Conservation (phyloP, 1,140 invertebrate species). For the Drosophila subpulchrella region DNA sequence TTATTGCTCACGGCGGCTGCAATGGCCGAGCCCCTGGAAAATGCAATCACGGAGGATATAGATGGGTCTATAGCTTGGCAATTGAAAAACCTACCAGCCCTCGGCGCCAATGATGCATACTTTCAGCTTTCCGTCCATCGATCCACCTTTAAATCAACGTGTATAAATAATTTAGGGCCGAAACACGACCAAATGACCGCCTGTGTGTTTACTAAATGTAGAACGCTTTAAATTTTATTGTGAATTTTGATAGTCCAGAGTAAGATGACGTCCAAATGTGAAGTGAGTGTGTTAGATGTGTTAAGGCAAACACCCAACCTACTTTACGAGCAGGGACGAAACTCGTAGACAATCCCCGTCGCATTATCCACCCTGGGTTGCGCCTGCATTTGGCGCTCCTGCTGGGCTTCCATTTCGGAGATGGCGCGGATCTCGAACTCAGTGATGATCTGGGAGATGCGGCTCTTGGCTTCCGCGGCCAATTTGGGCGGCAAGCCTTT, state of each 20-base stretch:
- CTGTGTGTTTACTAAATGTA: slow-evolving; percentile 6
- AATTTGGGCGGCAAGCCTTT: slow-evolving; percentile 70
- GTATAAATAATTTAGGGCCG: slow-evolving; percentile 32
- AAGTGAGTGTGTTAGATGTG: not conserved
- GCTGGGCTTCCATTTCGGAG: slow-evolving; percentile 52
- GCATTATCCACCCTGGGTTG: slow-evolving; percentile 7
- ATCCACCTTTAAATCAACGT: not conserved
- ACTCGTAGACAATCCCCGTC: slow-evolving; percentile 51
- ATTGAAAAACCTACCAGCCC: slow-evolving; percentile 51
- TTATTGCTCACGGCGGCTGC: slow-evolving; percentile 61
- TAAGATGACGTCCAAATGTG: not conserved
- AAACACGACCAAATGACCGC: slow-evolving; percentile 32
- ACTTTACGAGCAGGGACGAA: slow-evolving; percentile 43
- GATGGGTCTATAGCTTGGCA: not conserved
- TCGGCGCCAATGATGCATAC: slow-evolving; percentile 72
- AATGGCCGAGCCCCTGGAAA: slow-evolving; percentile 66
- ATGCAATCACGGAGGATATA: not conserved
- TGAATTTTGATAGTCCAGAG: slow-evolving; percentile 30
- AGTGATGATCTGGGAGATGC: slow-evolving; percentile 70
- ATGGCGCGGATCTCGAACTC: slow-evolving; percentile 78
- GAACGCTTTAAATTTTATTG: slow-evolving; percentile 9
- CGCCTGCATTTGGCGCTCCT: slow-evolving; percentile 8
- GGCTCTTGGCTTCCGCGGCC: slow-evolving; percentile 69
- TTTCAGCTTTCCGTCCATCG: slow-evolving; percentile 48
- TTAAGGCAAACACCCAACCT: slow-evolving; percentile 37